Evolutionary conservation across 2,888 invertebrate genomes (phyloP).

Genomic region (Amphipyra berbera): DNA sequence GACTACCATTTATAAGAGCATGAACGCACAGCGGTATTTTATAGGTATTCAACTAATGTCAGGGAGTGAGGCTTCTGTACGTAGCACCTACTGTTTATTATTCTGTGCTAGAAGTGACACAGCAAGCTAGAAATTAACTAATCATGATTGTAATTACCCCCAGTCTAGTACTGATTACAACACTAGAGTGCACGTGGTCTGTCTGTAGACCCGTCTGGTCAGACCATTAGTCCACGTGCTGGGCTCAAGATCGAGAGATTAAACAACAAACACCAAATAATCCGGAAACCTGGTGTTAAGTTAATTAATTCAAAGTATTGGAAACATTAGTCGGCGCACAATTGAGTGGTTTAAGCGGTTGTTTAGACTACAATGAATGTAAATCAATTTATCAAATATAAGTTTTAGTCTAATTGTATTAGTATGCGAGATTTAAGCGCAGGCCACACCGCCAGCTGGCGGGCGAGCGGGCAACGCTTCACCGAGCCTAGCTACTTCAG

Average conservation of each 20-base stretch:
- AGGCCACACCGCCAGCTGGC: too few species aligned
- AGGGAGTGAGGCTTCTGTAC: too few species aligned
- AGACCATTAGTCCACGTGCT: conserved; percentile 29
- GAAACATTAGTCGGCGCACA: conserved; percentile 38
- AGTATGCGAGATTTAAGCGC: conserved; percentile 3
- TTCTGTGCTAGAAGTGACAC: too few species aligned
- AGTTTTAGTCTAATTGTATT: conserved; percentile 7
- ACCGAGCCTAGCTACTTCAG: too few species aligned
- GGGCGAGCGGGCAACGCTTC: too few species aligned
- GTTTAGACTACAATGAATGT: conserved; percentile 22
- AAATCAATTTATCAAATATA: conserved; percentile 22
- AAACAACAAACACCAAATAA: conserved; percentile 32
- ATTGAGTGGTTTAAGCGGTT: conserved; percentile 34
- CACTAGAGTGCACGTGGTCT: conserved; percentile 10
- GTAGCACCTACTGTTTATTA: too few species aligned
- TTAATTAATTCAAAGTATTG: conserved; percentile 46
- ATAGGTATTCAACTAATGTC: too few species aligned
- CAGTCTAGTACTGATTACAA: conserved; percentile 11
- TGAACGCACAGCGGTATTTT: too few species aligned
- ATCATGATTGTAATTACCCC: background rate
- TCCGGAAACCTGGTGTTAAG: conserved; percentile 21
- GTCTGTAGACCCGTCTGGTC: background rate
- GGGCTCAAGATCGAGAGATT: conserved; percentile 35
- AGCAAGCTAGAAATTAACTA: background rate
- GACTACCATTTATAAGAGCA: too few species aligned